A percentile compares a stretch with the other conserved stretches of the same genome.
These are phyloP conservation scores for Alauda arvensis DNA, from an alignment of 2,797 vertebrate genomes.

Conservation along the genomic window DNA sequence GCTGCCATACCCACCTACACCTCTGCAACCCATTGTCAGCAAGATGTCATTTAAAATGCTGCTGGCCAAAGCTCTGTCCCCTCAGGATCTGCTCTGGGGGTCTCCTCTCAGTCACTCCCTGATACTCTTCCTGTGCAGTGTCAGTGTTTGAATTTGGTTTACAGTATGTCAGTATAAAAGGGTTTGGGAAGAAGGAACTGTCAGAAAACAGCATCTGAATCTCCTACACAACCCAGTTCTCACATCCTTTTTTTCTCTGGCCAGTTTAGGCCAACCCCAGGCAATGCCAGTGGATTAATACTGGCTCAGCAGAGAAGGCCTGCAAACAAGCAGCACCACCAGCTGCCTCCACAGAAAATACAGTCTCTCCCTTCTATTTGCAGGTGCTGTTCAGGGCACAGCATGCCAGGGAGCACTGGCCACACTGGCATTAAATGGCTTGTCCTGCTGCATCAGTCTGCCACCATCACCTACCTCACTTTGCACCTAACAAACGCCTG, in stretches of 20 bases:
- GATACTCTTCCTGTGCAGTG: background rate
- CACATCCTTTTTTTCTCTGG: background rate
- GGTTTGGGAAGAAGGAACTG: background rate
- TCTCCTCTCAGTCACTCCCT: background rate
- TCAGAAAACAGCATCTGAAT: background rate
- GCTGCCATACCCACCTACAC: background rate
- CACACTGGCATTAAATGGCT: background rate
- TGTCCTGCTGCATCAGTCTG: background rate
- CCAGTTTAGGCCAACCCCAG: rapidly evolving
- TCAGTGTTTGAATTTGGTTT: background rate
- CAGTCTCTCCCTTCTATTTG: background rate
- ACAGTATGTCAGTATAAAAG: background rate
- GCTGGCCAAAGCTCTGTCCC: background rate
- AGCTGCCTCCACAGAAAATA: background rate
- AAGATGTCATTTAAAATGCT: background rate
- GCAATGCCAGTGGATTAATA: rapidly evolving
- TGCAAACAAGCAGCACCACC: background rate
- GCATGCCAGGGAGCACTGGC: background rate
- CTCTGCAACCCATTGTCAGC: background rate
- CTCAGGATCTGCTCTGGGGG: background rate
- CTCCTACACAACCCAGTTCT: background rate
- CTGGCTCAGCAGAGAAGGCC: background rate
- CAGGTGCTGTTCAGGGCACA: background rate
- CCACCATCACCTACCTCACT: background rate
- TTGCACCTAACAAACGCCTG: background rate